Base-by-base conservation (phyloP, 2,113 vertebrate genomes). In the Corynorhinus townsendii region DNA sequence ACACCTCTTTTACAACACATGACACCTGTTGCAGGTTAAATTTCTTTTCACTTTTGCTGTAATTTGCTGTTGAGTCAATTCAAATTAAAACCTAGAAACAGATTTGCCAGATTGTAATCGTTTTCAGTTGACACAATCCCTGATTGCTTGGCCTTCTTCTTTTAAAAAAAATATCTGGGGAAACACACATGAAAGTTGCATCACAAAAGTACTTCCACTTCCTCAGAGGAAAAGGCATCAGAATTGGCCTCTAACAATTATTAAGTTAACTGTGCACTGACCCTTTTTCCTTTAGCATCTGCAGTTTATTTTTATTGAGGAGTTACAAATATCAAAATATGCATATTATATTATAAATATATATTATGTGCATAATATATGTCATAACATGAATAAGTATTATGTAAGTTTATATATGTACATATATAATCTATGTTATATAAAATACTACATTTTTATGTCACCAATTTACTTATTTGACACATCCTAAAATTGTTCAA, bases 401-500 rank as follows among this genome's bases (percentile, higher is more conserved):
- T 83, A 47, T 73, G 59, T 87, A 45, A 68, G 11, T 77, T 77
- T 24, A 43, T 47, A 64, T 73, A 69, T 69, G 30, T 5, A 71
- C 83, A n/a, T 68, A 38, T 38, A 79, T 54, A 68, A 49, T 16
- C 10, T 45, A 22, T 89, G n/a, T 89, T 83, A 54, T 62, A 80
- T 71, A 68, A 75, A 92, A 76, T 33, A 64, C 14, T 47, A 62
- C 35, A 47, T 24, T 33, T 30, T 40, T 77, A 35, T 33, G 5
- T 77, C 56, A 93, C 72, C 33, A 72, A 64, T 49, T 76, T 62
- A 54, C 19, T 86, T 79, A 91, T 71, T 79, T 79, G 72, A 79
- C 54, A 66, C 35, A 30, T 89, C 91, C 86, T 93, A 86, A 96
- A 94, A 52, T 75, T 83, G 14, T 89, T 83, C 24, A 79, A 75